Evolutionary conservation across 1,140 invertebrate genomes (phyloP), one percentile per base, ranked within the genome.

Genomic region (Euura lappo): DNA sequence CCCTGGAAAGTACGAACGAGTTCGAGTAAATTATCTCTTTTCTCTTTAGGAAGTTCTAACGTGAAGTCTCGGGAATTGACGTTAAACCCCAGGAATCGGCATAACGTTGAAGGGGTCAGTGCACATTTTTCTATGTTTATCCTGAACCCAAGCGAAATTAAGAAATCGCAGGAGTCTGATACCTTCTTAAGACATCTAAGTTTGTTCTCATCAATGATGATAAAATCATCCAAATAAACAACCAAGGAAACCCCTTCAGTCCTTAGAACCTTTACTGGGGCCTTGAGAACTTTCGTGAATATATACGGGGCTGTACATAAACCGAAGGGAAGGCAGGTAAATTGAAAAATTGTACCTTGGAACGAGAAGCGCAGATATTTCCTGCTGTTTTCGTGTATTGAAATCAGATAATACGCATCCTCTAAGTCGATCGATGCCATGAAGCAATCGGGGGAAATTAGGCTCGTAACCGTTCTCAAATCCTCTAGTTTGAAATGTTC

Each of bases 351-450:
- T 65, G 70, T 47, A 2, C 71, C 73, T 3, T 72, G 10, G 74
- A 75, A 83, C 11, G 11, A 44, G 65, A 81, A 80, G n/a, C 76
- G 66, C 51, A 81, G 70, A 72, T 75, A 79, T 72, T 80, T 80
- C 44, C 65, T 71, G 44, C 70, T 69, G 6, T 69, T 47, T 7
- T 10, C 42, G 13, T 71, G 44, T 2, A 76, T 28, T 51, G 67
- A 69, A 10, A 82, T 45, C 43, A 76, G 44, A 77, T 76, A 80
- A n/a, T n/a, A n/a, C n/a, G n/a, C n/a, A n/a, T n/a, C n/a, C n/a
- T n/a, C n/a, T n/a, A n/a, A n/a, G n/a, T n/a, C n/a, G n/a, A n/a
- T n/a, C n/a, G n/a, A n/a, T n/a, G n/a, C n/a, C n/a, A n/a, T n/a
- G n/a, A n/a, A 81, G 51, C 69, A 76, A 68, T 76, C 68, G 64